Percentiles rank a stretch among this genome's conserved stretches.
These are phyloP conservation scores for Columba guinea DNA, from an alignment of 2,797 vertebrate genomes.

Conservation along the genomic window DNA sequence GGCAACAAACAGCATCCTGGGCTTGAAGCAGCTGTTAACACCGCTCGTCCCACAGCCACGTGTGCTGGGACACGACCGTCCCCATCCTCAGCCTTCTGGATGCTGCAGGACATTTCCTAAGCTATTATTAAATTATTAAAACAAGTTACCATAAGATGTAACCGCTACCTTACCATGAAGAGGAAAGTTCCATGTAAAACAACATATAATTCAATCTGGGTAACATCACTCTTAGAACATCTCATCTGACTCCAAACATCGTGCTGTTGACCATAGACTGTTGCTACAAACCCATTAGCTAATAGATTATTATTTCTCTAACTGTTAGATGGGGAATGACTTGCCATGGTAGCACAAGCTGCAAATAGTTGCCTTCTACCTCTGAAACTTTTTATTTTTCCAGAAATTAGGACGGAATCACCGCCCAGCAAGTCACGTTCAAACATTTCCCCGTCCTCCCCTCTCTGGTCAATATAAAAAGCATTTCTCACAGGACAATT, in stretches of 20 bases:
- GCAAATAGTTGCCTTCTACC: neutral
- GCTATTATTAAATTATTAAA: neutral
- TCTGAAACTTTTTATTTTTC: neutral
- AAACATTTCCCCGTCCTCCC: neutral
- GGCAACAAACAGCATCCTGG: too few relatives aligned
- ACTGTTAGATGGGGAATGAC: neutral
- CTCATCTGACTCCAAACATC: too few relatives aligned
- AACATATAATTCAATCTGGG: neutral
- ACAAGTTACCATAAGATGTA: neutral
- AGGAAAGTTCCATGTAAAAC: neutral
- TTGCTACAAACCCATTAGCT: neutral
- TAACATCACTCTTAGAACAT: neutral
- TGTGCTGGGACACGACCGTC: too few relatives aligned
- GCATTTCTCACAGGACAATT: fast-evolving
- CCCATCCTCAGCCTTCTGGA: too few relatives aligned
- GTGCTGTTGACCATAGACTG: neutral
- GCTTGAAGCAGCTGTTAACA: too few relatives aligned
- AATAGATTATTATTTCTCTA: neutral
- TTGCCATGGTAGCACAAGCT: fast-evolving
- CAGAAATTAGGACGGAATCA: neutral
- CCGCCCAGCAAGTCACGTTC: neutral
- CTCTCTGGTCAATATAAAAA: neutral
- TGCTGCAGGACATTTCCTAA: neutral
- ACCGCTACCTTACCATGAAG: neutral
- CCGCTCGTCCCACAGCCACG: too few relatives aligned